A percentile compares a stretch with the other conserved stretches of the same genome.
Evolutionary conservation across 2,113 vertebrate species (phyloP).

Genomic region (Cygnus atratus): DNA sequence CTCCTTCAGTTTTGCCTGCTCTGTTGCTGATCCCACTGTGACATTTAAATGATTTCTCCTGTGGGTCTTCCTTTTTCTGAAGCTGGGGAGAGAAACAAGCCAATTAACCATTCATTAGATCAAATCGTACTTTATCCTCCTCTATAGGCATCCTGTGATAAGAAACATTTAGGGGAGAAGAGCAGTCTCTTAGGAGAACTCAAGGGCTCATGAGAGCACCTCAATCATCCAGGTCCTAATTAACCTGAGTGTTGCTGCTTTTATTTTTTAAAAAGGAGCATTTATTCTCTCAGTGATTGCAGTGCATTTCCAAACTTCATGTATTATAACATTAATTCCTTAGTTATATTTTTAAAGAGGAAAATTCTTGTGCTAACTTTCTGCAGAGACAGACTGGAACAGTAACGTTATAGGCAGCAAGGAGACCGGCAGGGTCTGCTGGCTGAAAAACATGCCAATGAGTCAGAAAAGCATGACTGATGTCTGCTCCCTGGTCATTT

Average conservation of each 20-base stretch:
- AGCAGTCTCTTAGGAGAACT: neutral
- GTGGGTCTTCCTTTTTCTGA: neutral
- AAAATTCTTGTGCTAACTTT: neutral
- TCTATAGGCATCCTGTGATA: neutral
- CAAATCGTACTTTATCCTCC: neutral
- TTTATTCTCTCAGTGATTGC: neutral
- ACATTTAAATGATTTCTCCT: neutral
- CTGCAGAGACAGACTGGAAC: neutral
- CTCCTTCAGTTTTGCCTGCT: neutral
- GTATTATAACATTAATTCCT: neutral
- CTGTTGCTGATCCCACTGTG: neutral
- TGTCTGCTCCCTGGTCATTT: neutral
- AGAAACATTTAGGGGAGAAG: neutral
- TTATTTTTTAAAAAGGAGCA: neutral
- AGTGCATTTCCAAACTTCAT: neutral
- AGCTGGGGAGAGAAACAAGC: neutral
- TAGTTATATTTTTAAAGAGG: neutral
- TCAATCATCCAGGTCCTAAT: neutral
- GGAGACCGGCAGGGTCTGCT: neutral
- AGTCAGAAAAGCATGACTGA: conserved; percentile 29
- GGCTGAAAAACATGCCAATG: conserved; percentile 15
- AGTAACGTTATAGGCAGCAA: neutral
- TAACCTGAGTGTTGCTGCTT: neutral
- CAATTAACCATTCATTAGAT: neutral
- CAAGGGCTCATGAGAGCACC: neutral